Conservation (phyloP, 1,140 invertebrate genomes). For the Brachystomella parvula region DNA sequence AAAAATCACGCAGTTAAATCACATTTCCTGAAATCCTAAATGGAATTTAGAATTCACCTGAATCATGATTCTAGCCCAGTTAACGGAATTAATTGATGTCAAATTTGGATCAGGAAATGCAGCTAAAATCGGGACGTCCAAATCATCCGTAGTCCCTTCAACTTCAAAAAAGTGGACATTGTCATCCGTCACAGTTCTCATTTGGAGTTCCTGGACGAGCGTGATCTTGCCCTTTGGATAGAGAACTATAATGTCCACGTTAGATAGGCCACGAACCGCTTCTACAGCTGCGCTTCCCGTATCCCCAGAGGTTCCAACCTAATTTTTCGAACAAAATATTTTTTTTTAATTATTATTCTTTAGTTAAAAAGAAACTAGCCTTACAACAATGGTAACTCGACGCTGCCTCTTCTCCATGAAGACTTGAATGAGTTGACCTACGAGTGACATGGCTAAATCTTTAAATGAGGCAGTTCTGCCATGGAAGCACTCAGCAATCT, state of each 20-base stretch:
- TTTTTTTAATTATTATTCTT: slow-evolving; percentile 24
- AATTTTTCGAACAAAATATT: neutral
- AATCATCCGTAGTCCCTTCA: slow-evolving; percentile 48
- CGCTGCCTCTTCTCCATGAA: slow-evolving; percentile 43
- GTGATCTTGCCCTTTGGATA: slow-evolving; percentile 45
- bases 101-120: slow-evolving; percentile 43
- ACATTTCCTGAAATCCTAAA: neutral
- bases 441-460: slow-evolving; percentile 45
- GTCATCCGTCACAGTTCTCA: slow-evolving; percentile 45
- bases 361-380: slow-evolving; percentile 20
- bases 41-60: slow-evolving; percentile 40
- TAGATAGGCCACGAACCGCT: slow-evolving; percentile 42
- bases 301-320: slow-evolving; percentile 48
- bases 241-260: slow-evolving; percentile 47
- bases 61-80: slow-evolving; percentile 48
- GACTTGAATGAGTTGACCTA: slow-evolving; percentile 45
- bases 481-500: slow-evolving; percentile 46
- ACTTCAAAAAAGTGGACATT: slow-evolving; percentile 47
- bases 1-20: neutral
- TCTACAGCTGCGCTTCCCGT: slow-evolving; percentile 50
- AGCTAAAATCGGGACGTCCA: slow-evolving; percentile 45
- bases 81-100: slow-evolving; percentile 47
- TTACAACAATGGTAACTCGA: slow-evolving; percentile 40
- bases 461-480: slow-evolving; percentile 46
- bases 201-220: slow-evolving; percentile 47